Base-by-base conservation (phyloP, 1,140 invertebrate species). In the Lamellibrachia luymesi region DNA sequence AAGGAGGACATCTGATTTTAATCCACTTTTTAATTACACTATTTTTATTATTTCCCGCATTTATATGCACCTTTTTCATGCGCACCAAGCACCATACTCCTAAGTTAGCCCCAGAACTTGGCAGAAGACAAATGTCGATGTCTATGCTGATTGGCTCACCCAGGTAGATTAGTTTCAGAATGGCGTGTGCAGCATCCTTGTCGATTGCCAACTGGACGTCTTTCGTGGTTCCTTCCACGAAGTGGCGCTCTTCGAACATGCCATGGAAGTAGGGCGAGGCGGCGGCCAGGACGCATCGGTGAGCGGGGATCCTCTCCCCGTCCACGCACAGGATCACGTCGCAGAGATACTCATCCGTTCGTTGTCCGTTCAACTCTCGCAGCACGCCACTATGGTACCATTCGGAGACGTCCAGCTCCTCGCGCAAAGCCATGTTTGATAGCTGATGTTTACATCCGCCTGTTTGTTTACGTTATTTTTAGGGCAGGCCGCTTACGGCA, bases 301-400 rank as follows among this genome's bases (percentile, higher is more conserved):
- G 97, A 93, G 97, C 97, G 90, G 97, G 97, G 93, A 96, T 95
- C 51, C 95, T 94, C 22, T 94, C 92, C 49, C 97, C 97, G 56
- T 95, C 95, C 93, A 98, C 97, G 94, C 97, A 97, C 94, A 98
- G 97, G 56, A 97, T 97, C 89, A 98, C 97, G 96, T 98, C 98
- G 95, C 93, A 93, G 17, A 93, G 91, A 50, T 56, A 90, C 49
- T 50, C 56, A 8, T 91, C 93, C 7, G 38, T 91, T 5, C 93
- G 80, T 51, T 93, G 93, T 25, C 4, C 80, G 51, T 93, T 89
- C 49, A 93, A 50, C 49, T 38, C 90, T 27, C 56, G 89, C 25
- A 93, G 52, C 50, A 92, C 22, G 49, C 90, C 90, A 2, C 64
- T 10, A 80, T 80, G 64, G 17, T 10, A 80, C 64, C 64, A 80